phyloP scores from a whole-genome alignment of 1,140 invertebrate genomes.

The Coenobita brevimanus region DNA sequence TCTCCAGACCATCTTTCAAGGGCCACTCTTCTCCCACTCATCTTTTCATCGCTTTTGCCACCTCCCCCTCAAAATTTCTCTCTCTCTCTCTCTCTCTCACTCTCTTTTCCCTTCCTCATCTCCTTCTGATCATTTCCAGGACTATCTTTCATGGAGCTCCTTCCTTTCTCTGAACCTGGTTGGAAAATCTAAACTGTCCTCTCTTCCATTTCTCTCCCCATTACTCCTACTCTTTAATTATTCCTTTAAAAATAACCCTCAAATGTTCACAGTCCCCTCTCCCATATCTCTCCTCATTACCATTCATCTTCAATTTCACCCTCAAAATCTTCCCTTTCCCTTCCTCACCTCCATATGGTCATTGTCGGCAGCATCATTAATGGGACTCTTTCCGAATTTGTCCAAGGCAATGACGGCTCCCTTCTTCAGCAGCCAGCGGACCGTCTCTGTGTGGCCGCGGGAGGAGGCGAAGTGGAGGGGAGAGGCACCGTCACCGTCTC shows the following conservation, averaged over 20 bases:
- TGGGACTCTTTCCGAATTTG: constrained; percentile 88
- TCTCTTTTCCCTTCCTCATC: not conserved
- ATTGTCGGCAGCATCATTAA: constrained; percentile 91
- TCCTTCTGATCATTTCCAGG: no score
- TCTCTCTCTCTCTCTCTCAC: no score
- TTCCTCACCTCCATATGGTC: constrained; percentile 86
- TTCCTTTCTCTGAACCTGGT: not conserved
- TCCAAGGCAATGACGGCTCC: constrained; percentile 85
- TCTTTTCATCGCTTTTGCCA: no score
- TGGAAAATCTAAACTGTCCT: not conserved
- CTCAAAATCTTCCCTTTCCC: not conserved
- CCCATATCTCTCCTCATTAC: not conserved
- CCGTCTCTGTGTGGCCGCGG: constrained; percentile 84
- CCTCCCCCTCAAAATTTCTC: no score
- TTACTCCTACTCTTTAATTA: not conserved
- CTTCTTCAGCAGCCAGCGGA: constrained; percentile 87
- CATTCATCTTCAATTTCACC: not conserved
- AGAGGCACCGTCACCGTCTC: constrained; percentile 89
- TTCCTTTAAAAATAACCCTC: not conserved
- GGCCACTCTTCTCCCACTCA: no score
- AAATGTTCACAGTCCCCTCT: not conserved
- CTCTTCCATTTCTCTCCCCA: not conserved
- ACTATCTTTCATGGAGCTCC: not conserved
- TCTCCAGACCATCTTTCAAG: no score
- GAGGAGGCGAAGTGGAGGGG: constrained; percentile 82